These are phyloP conservation scores for Heterocephalus glaber DNA, from an alignment of 2,113 vertebrate genomes.

Conservation along the genomic window DNA sequence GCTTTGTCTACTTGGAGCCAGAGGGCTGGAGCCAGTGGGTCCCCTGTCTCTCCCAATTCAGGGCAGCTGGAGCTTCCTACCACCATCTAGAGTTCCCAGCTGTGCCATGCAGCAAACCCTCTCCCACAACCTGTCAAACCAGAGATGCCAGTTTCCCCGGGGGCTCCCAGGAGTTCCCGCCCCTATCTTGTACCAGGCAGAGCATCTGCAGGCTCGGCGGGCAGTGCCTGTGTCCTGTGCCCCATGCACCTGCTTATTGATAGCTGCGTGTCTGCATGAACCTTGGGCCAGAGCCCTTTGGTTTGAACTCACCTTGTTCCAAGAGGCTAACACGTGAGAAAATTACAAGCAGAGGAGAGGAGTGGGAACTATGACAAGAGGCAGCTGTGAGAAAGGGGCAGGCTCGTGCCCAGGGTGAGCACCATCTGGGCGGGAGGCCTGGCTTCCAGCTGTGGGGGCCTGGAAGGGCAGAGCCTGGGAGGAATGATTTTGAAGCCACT, in stretches of 20 bases:
- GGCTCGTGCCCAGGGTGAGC: constrained; percentile 63
- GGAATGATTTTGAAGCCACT: constrained; percentile 86
- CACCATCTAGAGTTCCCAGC: constrained; percentile 56
- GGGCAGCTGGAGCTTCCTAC: constrained; percentile 46
- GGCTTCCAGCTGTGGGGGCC: constrained; percentile 76
- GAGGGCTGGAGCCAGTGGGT: not conserved
- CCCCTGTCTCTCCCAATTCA: not conserved
- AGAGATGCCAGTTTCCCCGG: constrained; percentile 75
- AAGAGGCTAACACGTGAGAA: constrained; percentile 48
- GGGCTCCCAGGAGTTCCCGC: not conserved
- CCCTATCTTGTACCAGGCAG: constrained; percentile 47
- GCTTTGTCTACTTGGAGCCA: not conserved
- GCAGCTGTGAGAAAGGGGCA: constrained; percentile 41
- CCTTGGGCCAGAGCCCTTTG: constrained; percentile 37
- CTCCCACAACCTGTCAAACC: constrained; percentile 78
- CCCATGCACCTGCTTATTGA: constrained; percentile 41
- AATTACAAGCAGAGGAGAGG: constrained; percentile 40
- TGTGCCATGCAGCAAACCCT: constrained; percentile 58
- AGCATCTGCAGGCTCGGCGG: not conserved
- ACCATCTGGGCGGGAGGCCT: constrained; percentile 74
- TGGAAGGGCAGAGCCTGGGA: constrained; percentile 70
- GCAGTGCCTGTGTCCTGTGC: constrained; percentile 36
- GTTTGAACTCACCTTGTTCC: not conserved
- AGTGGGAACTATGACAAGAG: not conserved
- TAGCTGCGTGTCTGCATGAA: not conserved